Base-by-base conservation (phyloP, 2,797 vertebrate genomes). In the Artibeus lituratus region DNA sequence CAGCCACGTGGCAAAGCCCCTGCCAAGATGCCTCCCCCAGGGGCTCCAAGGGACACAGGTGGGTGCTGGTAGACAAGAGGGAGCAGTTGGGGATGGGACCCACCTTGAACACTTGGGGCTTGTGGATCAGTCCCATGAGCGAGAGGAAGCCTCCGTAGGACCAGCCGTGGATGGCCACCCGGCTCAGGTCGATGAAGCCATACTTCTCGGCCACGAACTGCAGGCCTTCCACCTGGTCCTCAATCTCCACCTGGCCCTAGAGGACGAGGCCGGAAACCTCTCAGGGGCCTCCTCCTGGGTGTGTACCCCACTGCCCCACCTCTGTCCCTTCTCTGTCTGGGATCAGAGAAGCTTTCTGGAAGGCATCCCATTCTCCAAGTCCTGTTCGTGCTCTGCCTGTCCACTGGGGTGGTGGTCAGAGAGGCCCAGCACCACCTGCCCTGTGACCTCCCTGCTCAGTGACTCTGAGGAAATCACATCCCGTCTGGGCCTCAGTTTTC, bases 151-250 rank as follows among this genome's bases (percentile, higher is more conserved):
- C 99, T 0, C 99, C 99, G 0, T 99, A 99, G 1, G 99, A 99
- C 99, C 99, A 99, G 97, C 99, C 99, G 0, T 99, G 99, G 96
- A 99, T 99, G 96, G 99, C 99, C 0, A 99, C 99, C 0, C 99
- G 99, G 98, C 99, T 99, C 97, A 99, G 98, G 98, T 99, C 99
- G 11, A 99, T 98, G 98, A 99, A 99, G 98, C 99, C 99, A 59
- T 99, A 99, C 98, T 99, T 99, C 97, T 99, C 99, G 0, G 99
- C 99, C 97, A 99, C 99, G 2, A 99, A 99, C 98, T 99, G 99
- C 97, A 99, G 98, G 87, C 99, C 99, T 97, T 99, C 99, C 97
- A 99, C 99, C 98, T 99, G 99, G 98, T 99, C 99, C 97, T 99
- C 99, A 2, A 99, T 99, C 98, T 99, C 99, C 97, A 99, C 99